Evolutionary conservation across 2,888 invertebrate species (phyloP), one percentile per base, ranked within the genome.

Genomic region (Tipula unca): DNA sequence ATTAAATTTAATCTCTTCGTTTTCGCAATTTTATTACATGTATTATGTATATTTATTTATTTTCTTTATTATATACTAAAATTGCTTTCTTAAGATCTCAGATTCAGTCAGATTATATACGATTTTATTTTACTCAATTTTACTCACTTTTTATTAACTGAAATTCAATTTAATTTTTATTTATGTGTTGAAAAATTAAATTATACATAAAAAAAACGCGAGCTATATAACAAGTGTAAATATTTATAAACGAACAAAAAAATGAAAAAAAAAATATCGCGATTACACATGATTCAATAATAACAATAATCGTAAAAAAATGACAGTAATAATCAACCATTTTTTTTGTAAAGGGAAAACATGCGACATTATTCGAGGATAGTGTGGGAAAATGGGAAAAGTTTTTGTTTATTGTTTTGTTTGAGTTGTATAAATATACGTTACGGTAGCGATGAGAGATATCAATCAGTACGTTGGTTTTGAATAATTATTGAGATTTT

Each of bases 281-380:
- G 69, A 69, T 69, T 69, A 69, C 69, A 69, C 69, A 69, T 69
- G 69, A 69, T 69, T 69, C 69, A 69, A 69, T 69, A 69, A 69
- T 69, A 69, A 69, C 10, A 25, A 69, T 69, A 69, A 69, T 69
- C 69, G 69, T 69, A 69, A 69, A 69, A 32, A 69, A 69, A 69
- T 69, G 69, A 69, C 69, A 25, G 20, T 69, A 25, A 69, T 69
- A 69, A 69, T 25, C 69, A 69, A 25, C 69, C 25, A 69, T 69
- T 1, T 69, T 69, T 32, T n/a, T 25, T 69, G 8, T 10, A 69
- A 69, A 69, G 25, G 17, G 25, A 69, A 48, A 69, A 25, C 69
- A 69, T 69, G 69, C 69, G 69, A 69, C 25, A 69, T 69, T 69
- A 10, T 69, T 25, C 10, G 69, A 25, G 69, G 8, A 1, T 5